Conservation (phyloP, 1,140 invertebrate species). For the Drosophila sulfurigaster region DNA sequence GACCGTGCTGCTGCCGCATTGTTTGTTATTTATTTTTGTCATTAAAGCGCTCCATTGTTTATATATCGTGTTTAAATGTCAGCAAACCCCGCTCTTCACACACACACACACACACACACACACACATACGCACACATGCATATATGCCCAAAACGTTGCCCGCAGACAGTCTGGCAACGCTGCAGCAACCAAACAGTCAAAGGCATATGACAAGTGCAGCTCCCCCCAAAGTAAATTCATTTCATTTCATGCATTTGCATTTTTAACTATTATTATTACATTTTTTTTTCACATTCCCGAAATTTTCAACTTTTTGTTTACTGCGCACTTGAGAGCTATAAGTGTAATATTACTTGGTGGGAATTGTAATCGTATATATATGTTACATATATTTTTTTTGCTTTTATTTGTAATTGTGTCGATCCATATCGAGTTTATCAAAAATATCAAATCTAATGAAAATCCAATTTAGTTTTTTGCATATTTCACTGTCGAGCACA, state of each 20-base stretch:
- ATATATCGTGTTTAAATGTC: constrained; percentile 73
- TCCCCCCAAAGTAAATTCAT: constrained; percentile 33
- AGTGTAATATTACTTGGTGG: no score
- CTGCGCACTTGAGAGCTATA: no score
- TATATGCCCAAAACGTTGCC: background rate
- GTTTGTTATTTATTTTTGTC: constrained; percentile 54
- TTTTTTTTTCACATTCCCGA: background rate
- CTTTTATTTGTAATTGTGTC: no score
- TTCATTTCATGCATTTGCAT: constrained; percentile 38
- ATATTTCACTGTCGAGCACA: background rate
- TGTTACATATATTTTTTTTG: no score
- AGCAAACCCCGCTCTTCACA: background rate
- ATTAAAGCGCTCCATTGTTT: constrained; percentile 65
- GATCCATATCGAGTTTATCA: background rate
- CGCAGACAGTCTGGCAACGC: constrained; percentile 23
- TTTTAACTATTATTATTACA: constrained; percentile 20
- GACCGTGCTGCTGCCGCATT: constrained; percentile 18
- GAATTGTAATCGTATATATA: no score
- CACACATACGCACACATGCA: constrained; percentile 3
- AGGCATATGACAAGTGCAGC: constrained; percentile 37
- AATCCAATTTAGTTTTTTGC: background rate
- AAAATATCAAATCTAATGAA: background rate
- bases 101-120: background rate
- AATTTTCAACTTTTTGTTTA: no score
- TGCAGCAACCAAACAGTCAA: constrained; percentile 18